phyloP scores from a whole-genome alignment of 2,888 invertebrate genomes.

The Philhelius pedissequus region DNA sequence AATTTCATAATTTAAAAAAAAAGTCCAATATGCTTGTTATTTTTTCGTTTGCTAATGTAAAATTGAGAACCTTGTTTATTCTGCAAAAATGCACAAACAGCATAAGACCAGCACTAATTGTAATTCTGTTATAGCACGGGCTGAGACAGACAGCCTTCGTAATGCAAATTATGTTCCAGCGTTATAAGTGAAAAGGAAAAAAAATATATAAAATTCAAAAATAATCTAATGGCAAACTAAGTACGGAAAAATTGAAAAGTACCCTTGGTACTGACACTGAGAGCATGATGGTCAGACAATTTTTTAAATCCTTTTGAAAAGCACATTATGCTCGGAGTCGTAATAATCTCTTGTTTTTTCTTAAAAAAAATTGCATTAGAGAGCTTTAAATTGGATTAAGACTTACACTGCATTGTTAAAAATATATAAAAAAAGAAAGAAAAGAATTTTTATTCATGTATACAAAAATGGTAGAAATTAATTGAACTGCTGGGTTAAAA shows the following conservation, averaged over 20 bases:
- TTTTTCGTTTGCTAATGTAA: slow-evolving; percentile 21
- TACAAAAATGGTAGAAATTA: too few relatives aligned
- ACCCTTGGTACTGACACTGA: background rate
- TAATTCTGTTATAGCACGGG: slow-evolving; percentile 21
- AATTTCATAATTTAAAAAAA: background rate
- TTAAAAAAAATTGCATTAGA: too few relatives aligned
- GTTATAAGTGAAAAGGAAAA: background rate
- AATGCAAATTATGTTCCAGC: slow-evolving; percentile 12
- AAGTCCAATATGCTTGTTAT: background rate
- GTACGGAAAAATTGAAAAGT: background rate
- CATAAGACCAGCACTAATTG: slow-evolving; percentile 33
- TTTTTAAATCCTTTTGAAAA: too few relatives aligned
- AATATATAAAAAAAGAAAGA: too few relatives aligned
- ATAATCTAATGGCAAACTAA: background rate
- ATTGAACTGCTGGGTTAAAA: too few relatives aligned
- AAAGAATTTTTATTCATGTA: too few relatives aligned
- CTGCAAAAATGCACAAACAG: background rate
- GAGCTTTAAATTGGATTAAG: too few relatives aligned
- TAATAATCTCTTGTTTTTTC: too few relatives aligned
- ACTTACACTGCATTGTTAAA: too few relatives aligned
- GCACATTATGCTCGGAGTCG: too few relatives aligned
- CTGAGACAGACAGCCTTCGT: background rate
- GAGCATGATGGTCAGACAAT: background rate
- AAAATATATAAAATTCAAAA: background rate
- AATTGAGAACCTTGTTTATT: slow-evolving; percentile 7